A percentile compares a stretch with the other conserved stretches of the same genome.
phyloP scores from a whole-genome alignment of 2,797 vertebrate species.

The Sandelia bainsii region DNA sequence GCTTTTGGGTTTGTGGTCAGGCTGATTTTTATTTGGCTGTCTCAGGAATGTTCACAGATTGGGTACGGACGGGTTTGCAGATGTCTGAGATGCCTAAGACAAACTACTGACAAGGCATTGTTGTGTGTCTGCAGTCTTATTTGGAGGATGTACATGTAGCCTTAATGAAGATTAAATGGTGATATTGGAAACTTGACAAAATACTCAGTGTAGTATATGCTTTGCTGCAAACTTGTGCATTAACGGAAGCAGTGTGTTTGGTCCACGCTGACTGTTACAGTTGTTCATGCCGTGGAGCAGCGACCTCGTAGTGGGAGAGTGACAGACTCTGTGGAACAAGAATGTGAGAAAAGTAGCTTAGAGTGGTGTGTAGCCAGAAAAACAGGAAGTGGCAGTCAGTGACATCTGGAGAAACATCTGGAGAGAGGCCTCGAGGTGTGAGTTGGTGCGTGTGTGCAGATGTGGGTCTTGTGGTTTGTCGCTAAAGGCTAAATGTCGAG shows the following conservation, averaged over 20 bases:
- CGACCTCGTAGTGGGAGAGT: slow-evolving; percentile 27
- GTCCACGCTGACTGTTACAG: not conserved
- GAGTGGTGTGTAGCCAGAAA: slow-evolving; percentile 40
- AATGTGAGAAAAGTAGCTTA: slow-evolving; percentile 42
- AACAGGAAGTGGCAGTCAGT: slow-evolving; percentile 75
- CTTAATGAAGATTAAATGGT: not conserved
- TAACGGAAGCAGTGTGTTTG: slow-evolving; percentile 14
- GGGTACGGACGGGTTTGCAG: slow-evolving; percentile 11
- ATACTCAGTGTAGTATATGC: not conserved
- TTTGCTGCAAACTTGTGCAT: not conserved
- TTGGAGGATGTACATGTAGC: slow-evolving; percentile 8
- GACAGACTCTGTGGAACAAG: slow-evolving; percentile 17
- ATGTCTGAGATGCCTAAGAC: slow-evolving; percentile 27
- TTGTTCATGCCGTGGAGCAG: not conserved
- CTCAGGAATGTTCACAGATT: slow-evolving; percentile 29
- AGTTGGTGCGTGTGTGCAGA: slow-evolving; percentile 21
- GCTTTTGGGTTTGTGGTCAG: slow-evolving; percentile 8
- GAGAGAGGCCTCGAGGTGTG: slow-evolving; percentile 62
- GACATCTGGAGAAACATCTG: slow-evolving; percentile 82
- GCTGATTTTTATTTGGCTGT: slow-evolving; percentile 8
- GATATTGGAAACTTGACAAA: slow-evolving; percentile 12
- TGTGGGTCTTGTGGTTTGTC: slow-evolving; percentile 37
- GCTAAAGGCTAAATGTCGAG: slow-evolving; percentile 27
- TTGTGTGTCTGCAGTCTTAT: slow-evolving; percentile 6
- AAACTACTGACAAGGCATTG: not conserved